Percentiles rank a stretch among this genome's conserved stretches.
Conservation (phyloP, 2,888 invertebrate genomes). For the Agrochola lychnidis region DNA sequence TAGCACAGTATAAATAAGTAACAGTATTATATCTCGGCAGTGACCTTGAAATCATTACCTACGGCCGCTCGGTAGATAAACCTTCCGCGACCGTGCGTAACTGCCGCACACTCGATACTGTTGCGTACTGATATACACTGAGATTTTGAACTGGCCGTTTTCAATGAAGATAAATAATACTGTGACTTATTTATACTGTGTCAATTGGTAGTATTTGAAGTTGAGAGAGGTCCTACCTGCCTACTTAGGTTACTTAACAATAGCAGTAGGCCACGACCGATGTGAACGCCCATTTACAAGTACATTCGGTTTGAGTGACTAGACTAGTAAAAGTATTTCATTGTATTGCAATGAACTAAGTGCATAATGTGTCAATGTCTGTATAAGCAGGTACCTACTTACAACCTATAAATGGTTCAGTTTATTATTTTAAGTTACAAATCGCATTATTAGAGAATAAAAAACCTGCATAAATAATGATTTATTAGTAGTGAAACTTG, state of each 20-base stretch:
- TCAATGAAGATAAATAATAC: too few relatives aligned
- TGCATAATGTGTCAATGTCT: slow-evolving; percentile 28
- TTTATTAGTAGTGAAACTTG: background rate
- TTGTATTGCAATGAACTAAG: slow-evolving; percentile 35
- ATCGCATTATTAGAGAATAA: background rate
- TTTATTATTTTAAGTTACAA: background rate
- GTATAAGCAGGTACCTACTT: background rate
- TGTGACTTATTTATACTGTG: too few relatives aligned
- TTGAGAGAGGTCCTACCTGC: slow-evolving; percentile 38
- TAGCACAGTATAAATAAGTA: background rate
- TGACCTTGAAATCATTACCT: too few relatives aligned
- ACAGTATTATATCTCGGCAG: too few relatives aligned
- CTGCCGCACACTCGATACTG: too few relatives aligned
- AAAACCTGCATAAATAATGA: background rate
- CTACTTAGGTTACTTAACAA: slow-evolving; percentile 39
- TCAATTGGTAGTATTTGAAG: background rate
- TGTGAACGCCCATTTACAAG: slow-evolving; percentile 32
- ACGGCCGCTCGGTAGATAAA: too few relatives aligned
- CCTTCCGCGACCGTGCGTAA: too few relatives aligned
- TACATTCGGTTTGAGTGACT: slow-evolving; percentile 21
- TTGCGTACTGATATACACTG: too few relatives aligned
- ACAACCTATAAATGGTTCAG: background rate
- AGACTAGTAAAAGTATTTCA: slow-evolving; percentile 40
- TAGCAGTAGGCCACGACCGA: slow-evolving; percentile 40
- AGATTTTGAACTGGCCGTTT: too few relatives aligned